A percentile compares a stretch with the other conserved stretches of the same genome.
These are phyloP conservation scores for Macaca fascicularis DNA, from an alignment of 2,113 vertebrate genomes.

Conservation along the genomic window DNA sequence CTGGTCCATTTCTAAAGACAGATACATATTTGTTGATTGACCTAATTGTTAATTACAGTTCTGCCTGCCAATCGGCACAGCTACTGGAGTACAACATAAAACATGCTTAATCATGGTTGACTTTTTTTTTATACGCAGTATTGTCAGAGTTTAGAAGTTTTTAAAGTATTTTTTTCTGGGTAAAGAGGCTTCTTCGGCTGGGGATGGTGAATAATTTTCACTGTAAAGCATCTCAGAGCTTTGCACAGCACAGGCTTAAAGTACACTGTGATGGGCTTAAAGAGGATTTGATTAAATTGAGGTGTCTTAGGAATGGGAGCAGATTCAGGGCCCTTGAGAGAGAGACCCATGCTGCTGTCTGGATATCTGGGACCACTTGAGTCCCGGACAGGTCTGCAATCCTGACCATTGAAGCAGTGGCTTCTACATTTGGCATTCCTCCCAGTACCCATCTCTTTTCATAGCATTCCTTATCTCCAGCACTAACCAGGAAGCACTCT, in stretches of 20 bases:
- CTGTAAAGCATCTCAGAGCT: background rate
- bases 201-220: background rate
- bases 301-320: background rate
- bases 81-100: background rate
- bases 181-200: background rate
- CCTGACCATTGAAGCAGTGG: background rate
- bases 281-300: background rate
- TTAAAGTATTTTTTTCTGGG: constrained; percentile 19
- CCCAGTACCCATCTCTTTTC: background rate
- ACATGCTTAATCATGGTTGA: background rate
- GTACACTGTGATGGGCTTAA: background rate
- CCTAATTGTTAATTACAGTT: background rate
- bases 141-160: background rate
- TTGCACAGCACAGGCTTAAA: background rate
- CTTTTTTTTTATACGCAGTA: background rate
- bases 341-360: background rate
- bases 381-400: background rate
- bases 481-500: background rate
- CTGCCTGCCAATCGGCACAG: background rate
- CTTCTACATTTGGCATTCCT: background rate
- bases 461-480: background rate
- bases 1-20: background rate
- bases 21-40: background rate
- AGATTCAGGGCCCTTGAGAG: background rate
- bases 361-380: background rate